These are phyloP conservation scores for Rhagonycha lutea DNA, from an alignment of 2,888 invertebrate genomes.

Conservation along the genomic window DNA sequence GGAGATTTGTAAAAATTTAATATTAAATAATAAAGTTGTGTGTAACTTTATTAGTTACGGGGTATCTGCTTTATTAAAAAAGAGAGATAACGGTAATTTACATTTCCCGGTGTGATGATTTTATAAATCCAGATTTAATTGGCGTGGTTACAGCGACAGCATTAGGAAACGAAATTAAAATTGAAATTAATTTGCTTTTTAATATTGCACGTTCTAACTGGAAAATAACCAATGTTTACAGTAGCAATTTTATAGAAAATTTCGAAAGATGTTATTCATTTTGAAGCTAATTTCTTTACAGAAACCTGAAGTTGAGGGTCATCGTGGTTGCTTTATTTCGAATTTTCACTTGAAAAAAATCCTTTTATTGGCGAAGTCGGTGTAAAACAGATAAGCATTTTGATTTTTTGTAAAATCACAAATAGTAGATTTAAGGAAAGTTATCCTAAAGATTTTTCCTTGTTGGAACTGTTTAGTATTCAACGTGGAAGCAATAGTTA, in stretches of 20 bases:
- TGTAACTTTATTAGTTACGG: neutral
- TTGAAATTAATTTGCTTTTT: conserved; percentile 1
- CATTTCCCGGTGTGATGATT: conserved; percentile 1
- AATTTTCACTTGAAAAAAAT: neutral
- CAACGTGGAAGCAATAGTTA: neutral
- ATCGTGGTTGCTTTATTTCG: neutral
- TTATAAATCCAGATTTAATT: conserved; percentile 10
- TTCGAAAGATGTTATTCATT: neutral
- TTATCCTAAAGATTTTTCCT: neutral
- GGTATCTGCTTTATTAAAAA: neutral
- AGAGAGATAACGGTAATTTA: neutral
- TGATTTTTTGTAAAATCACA: neutral
- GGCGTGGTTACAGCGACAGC: neutral
- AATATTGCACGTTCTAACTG: neutral
- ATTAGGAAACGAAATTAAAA: conserved; percentile 8
- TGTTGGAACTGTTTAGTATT: neutral
- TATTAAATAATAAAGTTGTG: neutral
- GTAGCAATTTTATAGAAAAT: neutral
- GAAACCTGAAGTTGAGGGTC: neutral
- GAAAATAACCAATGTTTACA: neutral
- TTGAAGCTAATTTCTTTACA: neutral
- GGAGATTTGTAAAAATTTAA: neutral
- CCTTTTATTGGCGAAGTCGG: neutral
- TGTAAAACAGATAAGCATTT: neutral
- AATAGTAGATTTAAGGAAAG: conserved; percentile 2